Evolutionary conservation across 2,888 invertebrate species (phyloP).

Genomic region (Sarcophaga rosellei): DNA sequence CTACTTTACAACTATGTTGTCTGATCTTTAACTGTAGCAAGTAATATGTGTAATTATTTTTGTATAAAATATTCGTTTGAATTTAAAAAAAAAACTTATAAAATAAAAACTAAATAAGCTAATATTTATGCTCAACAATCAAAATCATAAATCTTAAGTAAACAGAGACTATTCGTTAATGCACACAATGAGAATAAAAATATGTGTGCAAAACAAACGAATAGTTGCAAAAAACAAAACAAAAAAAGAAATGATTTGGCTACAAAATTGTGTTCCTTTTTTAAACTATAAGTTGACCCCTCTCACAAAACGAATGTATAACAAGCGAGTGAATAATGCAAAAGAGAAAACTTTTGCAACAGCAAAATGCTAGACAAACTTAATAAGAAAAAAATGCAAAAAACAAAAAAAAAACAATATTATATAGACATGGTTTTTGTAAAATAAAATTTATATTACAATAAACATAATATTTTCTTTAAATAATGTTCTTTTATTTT

Average conservation of each 20-base stretch:
- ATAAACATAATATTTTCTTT: neutral
- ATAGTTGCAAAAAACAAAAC: neutral
- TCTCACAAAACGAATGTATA: too few species aligned
- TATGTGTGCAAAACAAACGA: neutral
- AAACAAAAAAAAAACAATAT: neutral
- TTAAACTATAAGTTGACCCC: neutral
- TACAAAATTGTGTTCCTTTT: neutral
- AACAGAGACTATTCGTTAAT: neutral
- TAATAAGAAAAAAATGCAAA: neutral
- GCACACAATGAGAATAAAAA: neutral
- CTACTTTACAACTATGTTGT: neutral
- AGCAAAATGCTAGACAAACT: neutral
- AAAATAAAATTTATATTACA: neutral
- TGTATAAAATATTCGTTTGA: neutral
- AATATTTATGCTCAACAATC: neutral
- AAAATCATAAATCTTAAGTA: neutral
- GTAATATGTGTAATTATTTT: neutral
- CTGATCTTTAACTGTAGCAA: neutral
- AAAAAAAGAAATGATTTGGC: neutral
- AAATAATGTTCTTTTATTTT: neutral
- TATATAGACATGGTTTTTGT: neutral
- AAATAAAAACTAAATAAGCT: neutral
- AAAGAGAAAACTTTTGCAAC: neutral
- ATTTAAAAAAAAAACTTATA: neutral
- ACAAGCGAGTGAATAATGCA: too few species aligned